Conservation (phyloP, 2,888 invertebrate species). For the Cantharis rustica region DNA sequence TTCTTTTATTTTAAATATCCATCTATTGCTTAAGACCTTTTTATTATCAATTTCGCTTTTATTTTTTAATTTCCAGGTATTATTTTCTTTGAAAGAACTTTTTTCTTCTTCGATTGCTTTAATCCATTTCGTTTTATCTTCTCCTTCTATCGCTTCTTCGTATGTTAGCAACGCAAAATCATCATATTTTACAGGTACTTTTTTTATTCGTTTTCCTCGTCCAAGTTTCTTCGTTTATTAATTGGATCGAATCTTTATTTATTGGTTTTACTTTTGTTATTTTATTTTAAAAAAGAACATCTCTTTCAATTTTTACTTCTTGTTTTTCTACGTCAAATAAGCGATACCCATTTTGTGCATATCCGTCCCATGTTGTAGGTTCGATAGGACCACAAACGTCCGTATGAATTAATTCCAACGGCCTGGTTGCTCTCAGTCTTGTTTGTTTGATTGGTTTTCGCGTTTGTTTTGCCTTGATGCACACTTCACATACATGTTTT, state of each 20-base stretch:
- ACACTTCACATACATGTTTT: slow-evolving; percentile 10
- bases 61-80: slow-evolving; percentile 19
- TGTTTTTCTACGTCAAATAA: too few species aligned
- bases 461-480: slow-evolving; percentile 5
- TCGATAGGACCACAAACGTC: background rate
- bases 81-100: slow-evolving; percentile 24
- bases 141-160: background rate
- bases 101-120: slow-evolving; percentile 21
- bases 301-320: too few species aligned
- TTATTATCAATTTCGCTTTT: slow-evolving; percentile 14
- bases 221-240: too few species aligned
- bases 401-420: slow-evolving; percentile 1
- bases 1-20: slow-evolving; percentile 31
- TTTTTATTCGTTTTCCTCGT: too few species aligned
- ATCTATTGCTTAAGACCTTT: slow-evolving; percentile 21
- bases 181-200: too few species aligned
- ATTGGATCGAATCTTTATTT: too few species aligned
- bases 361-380: too few species aligned
- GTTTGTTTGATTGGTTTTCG: slow-evolving; percentile 1
- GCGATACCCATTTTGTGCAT: too few species aligned
- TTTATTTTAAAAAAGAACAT: too few species aligned
- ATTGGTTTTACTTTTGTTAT: too few species aligned
- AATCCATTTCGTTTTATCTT: background rate
- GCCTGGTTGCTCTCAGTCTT: background rate
- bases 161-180: too few species aligned